Evolutionary conservation across 2,888 invertebrate genomes (phyloP).

Genomic region (Byasa hedistus): DNA sequence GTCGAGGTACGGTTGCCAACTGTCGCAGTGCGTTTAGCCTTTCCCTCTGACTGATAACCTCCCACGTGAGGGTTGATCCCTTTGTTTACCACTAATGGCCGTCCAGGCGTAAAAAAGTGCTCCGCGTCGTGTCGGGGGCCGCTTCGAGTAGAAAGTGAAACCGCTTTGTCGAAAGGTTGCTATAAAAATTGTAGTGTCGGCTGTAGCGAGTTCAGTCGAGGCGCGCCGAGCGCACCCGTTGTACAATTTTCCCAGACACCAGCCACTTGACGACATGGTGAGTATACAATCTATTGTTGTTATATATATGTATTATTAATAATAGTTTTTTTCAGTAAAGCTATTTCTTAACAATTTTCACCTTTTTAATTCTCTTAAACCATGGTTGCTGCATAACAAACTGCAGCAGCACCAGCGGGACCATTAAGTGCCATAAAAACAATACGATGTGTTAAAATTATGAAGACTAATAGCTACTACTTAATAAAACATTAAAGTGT

Average conservation of each 20-base stretch:
- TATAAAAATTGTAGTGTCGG: conserved; percentile 72
- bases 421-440: no score
- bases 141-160: conserved; percentile 74
- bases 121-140: conserved; percentile 58
- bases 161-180: conserved; percentile 57
- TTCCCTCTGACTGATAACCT: background rate
- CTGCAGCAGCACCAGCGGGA: no score
- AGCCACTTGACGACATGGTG: conserved; percentile 59
- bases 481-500: no score
- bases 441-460: no score
- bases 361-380: no score
- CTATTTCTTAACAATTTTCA: background rate
- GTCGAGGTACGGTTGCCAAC: conserved; percentile 13
- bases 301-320: conserved; percentile 31
- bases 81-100: conserved; percentile 63
- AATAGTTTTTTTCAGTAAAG: background rate
- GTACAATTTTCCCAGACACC: conserved; percentile 47
- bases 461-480: no score
- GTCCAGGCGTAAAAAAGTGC: conserved; percentile 65
- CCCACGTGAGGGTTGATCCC: conserved; percentile 34
- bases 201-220: conserved; percentile 62
- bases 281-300: conserved; percentile 52
- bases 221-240: conserved; percentile 51
- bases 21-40: conserved; percentile 10
- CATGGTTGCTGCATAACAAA: no score